Conservation (phyloP, 2,113 vertebrate genomes). For the Ptychochromis oligacanthus region DNA sequence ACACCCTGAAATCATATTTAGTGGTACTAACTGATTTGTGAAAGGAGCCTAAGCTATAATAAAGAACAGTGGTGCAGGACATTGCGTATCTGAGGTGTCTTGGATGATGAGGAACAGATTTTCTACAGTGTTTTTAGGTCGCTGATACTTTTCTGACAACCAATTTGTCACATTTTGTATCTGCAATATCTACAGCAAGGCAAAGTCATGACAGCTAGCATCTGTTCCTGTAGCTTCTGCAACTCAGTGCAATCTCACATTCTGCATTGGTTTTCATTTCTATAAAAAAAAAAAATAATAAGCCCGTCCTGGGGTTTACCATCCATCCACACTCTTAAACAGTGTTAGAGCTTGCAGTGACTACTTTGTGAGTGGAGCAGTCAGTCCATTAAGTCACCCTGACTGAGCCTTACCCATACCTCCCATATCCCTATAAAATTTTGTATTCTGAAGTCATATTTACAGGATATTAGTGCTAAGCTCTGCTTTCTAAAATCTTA, state of each 20-base stretch:
- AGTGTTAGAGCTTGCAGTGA: too few relatives aligned
- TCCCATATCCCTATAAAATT: not conserved
- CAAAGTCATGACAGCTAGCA: not conserved
- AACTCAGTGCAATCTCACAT: not conserved
- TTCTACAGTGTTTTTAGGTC: not conserved
- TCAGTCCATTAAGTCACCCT: not conserved
- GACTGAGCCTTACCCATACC: not conserved
- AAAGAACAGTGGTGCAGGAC: not conserved
- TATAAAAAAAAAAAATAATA: not conserved
- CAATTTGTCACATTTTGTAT: conserved; percentile 1
- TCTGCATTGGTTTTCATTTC: not conserved
- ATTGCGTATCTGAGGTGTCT: not conserved
- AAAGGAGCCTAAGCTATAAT: not conserved
- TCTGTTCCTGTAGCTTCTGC: not conserved
- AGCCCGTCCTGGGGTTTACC: not conserved
- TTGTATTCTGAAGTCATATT: not conserved
- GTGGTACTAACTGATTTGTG: too few relatives aligned
- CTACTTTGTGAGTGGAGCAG: too few relatives aligned
- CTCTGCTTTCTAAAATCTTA: not conserved
- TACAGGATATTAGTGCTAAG: not conserved
- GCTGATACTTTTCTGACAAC: not conserved
- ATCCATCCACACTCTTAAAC: not conserved
- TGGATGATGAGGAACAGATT: conserved; percentile 1
- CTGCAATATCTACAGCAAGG: not conserved
- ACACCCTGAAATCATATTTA: not conserved